Percentiles rank a stretch among this genome's conserved stretches.
phyloP scores from a whole-genome alignment of 2,797 vertebrate genomes.

The Gobio occitaniae region DNA sequence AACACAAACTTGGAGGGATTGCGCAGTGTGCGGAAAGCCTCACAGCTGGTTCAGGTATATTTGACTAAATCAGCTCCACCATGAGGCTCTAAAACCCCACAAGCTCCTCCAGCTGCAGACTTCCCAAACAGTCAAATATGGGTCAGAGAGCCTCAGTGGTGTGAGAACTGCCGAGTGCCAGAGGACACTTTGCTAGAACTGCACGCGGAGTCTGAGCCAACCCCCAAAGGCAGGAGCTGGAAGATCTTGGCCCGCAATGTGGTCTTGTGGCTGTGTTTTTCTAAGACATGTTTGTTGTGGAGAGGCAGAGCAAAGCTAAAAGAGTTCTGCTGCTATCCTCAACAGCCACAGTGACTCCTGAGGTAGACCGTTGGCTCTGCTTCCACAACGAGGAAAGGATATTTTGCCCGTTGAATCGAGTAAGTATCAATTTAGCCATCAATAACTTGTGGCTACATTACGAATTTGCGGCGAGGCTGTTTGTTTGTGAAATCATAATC shows the following conservation, averaged over 20 bases:
- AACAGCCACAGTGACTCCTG: conserved; percentile 55
- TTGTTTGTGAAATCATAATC: conserved; percentile 53
- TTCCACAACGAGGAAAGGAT: conserved; percentile 45
- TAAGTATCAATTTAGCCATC: conserved; percentile 58
- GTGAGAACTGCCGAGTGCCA: conserved; percentile 43
- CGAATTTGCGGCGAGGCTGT: conserved; percentile 41
- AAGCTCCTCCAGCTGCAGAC: conserved; percentile 17
- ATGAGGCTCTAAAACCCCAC: conserved; percentile 21
- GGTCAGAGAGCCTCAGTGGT: conserved; percentile 44
- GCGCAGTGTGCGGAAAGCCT: conserved; percentile 24
- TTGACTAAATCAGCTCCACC: conserved; percentile 25
- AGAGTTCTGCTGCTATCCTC: conserved; percentile 51
- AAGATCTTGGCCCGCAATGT: conserved; percentile 48
- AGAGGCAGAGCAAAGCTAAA: conserved; percentile 49
- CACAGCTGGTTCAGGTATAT: conserved; percentile 45
- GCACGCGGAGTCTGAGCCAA: conserved; percentile 42
- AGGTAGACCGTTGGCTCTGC: conserved; percentile 50
- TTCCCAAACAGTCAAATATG: conserved; percentile 52
- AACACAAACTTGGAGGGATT: conserved; percentile 13
- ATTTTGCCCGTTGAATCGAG: conserved; percentile 45
- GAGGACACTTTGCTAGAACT: conserved; percentile 43
- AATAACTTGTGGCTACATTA: conserved; percentile 50
- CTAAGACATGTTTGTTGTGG: conserved; percentile 59
- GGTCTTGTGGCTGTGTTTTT: conserved; percentile 57
- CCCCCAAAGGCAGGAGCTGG: conserved; percentile 31